Evolutionary conservation across 2,888 invertebrate species (phyloP).

Genomic region (Mythimna lalbum): DNA sequence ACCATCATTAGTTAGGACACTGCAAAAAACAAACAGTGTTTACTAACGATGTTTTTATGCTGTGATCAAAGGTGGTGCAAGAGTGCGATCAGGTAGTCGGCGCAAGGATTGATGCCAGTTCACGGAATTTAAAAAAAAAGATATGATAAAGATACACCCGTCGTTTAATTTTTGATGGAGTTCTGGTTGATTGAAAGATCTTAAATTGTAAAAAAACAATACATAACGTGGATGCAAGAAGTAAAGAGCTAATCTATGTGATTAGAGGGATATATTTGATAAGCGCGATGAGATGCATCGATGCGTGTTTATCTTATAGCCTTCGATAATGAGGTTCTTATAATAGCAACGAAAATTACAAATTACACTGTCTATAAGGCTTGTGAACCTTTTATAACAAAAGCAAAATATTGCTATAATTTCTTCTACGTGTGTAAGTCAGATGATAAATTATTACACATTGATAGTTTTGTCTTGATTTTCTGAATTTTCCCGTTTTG

Average conservation of each 20-base stretch:
- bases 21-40: constrained; percentile 76
- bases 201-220: constrained; percentile 63
- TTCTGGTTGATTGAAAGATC: constrained; percentile 74
- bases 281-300: constrained; percentile 39
- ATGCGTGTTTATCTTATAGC: constrained; percentile 54
- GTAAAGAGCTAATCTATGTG: constrained; percentile 53
- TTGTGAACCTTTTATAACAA: constrained; percentile 25
- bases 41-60: constrained; percentile 86
- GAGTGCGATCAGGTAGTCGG: constrained; percentile 69
- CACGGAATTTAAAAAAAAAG: constrained; percentile 65
- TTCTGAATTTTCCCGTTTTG: fast-evolving
- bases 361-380: constrained; percentile 25
- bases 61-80: constrained; percentile 76
- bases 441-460: not conserved
- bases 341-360: constrained; percentile 35
- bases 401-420: constrained; percentile 14
- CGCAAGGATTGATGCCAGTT: constrained; percentile 55
- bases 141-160: constrained; percentile 65
- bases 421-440: not conserved
- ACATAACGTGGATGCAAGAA: constrained; percentile 60
- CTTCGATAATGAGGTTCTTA: constrained; percentile 47
- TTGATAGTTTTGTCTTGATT: not conserved
- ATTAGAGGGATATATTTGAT: constrained; percentile 60
- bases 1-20: constrained; percentile 72
- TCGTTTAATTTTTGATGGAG: constrained; percentile 71